Base-by-base conservation (phyloP, 2,113 vertebrate species). In the Pardalotus punctatus region DNA sequence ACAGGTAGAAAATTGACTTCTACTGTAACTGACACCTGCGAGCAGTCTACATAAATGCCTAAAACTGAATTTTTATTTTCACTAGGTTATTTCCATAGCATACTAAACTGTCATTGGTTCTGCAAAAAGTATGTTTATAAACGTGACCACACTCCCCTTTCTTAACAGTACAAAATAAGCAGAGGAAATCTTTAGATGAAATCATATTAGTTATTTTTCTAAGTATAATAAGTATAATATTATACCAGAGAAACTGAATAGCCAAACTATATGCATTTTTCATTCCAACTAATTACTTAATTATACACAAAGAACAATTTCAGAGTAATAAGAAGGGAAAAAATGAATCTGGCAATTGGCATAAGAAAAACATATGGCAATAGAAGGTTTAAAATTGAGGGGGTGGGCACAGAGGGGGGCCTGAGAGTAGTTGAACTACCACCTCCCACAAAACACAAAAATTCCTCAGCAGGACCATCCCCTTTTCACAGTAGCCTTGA, bases 361-460 rank as follows among this genome's bases (percentile, higher is more conserved):
- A 57, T 8, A 50, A 53, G 38, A 48, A 74, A 81, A 31, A 19
- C 12, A 58, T 33, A 61, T 10, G 65, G 23, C 36, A 79, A 56
- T 19, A 24, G 8, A 64, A 64, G 31, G 51, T 48, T 77, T 53
- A 65, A 80, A 94, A 57, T 1, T 16, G 61, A 47, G 2, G 21
- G 7, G 15, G 10, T 42, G 27, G 6, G 27, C 7, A 14, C 1
- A 0, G 33, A 71, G 29, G 9, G 2, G 2, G 3, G 20, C 33
- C 33, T 42, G 24, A 31, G 11, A 47, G 3, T 10, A 60, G 83
- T 5, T 79, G 27, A 90, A 61, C 45, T 57, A 60, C 31, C 22
- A 45, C 7, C 28, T 80, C n/a, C 31, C 42, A 64, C 16, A 7
- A 81, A 81, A 56, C 7, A 54, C 48, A 47, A 10, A 48, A 50